Conservation (phyloP, 2,797 vertebrate species). For the Eurystomus glaucurus region DNA sequence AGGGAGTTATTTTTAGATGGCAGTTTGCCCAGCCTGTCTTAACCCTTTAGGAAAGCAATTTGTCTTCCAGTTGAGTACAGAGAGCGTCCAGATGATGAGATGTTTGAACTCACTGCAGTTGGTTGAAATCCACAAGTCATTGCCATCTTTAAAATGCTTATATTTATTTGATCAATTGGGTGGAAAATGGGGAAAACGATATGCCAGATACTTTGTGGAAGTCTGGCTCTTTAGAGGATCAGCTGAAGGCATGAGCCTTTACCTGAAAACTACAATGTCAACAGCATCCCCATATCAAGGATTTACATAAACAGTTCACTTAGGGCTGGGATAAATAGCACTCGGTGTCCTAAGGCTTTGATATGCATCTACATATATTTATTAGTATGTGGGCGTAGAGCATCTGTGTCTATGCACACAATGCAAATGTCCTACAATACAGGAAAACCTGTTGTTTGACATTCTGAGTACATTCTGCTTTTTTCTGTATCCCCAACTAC, state of each 20-base stretch:
- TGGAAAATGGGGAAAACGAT: conserved; percentile 5
- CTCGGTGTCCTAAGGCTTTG: fast-evolving
- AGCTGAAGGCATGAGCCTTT: not conserved
- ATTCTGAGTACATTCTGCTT: not conserved
- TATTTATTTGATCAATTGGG: conserved; percentile 6
- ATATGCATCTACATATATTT: not conserved
- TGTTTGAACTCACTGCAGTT: not conserved
- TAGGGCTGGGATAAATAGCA: not conserved
- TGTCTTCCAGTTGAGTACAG: not conserved
- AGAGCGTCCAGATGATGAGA: not conserved
- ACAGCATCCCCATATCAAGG: not conserved
- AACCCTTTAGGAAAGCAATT: conserved; percentile 54
- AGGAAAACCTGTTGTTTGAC: not conserved
- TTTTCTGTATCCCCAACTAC: not conserved
- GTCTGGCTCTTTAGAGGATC: not conserved
- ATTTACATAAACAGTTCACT: not conserved
- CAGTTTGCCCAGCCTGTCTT: conserved; percentile 40
- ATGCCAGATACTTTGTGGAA: not conserved
- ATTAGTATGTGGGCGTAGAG: not conserved
- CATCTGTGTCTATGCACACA: fast-evolving
- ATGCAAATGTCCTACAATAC: not conserved
- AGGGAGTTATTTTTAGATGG: conserved; percentile 45
- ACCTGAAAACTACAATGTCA: not conserved
- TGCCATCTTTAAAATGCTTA: not conserved
- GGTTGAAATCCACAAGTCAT: not conserved